Evolutionary conservation across 2,113 vertebrate species (phyloP).

Genomic region (Microcebus ravelobensis): DNA sequence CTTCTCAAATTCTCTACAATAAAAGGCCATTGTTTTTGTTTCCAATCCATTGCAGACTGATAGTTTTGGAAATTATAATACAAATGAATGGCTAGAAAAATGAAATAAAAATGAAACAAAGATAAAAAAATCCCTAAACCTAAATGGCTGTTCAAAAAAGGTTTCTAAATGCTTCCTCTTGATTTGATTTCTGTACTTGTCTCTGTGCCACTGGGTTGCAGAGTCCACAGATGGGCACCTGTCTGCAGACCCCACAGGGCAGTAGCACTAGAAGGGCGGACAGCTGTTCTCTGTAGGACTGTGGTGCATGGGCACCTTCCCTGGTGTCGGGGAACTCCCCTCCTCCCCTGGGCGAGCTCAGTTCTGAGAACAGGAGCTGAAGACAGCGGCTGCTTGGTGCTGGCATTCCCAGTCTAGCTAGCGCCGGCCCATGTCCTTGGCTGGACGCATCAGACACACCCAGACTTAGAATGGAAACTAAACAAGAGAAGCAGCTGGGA

Average conservation of each 20-base stretch:
- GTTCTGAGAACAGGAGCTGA: rapidly evolving
- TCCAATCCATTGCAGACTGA: neutral
- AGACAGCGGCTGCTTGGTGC: neutral
- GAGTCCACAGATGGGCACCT: neutral
- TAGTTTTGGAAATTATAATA: neutral
- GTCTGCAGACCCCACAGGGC: no score
- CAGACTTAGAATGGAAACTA: neutral
- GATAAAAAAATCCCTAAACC: neutral
- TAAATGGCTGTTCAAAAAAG: neutral
- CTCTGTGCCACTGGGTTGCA: neutral
- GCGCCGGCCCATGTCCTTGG: rapidly evolving
- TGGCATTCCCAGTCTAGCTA: neutral
- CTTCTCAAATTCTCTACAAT: neutral
- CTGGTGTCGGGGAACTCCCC: no score
- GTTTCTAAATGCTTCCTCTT: neutral
- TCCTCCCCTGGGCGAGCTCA: no score
- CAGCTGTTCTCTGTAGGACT: neutral
- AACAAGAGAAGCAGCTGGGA: neutral
- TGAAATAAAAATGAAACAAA: neutral
- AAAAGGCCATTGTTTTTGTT: neutral
- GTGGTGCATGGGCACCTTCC: rapidly evolving
- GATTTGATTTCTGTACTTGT: neutral
- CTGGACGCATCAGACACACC: neutral
- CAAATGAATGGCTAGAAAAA: neutral
- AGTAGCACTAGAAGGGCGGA: rapidly evolving